phyloP scores from a whole-genome alignment of 2,113 vertebrate genomes.

The Pao palembangensis region DNA sequence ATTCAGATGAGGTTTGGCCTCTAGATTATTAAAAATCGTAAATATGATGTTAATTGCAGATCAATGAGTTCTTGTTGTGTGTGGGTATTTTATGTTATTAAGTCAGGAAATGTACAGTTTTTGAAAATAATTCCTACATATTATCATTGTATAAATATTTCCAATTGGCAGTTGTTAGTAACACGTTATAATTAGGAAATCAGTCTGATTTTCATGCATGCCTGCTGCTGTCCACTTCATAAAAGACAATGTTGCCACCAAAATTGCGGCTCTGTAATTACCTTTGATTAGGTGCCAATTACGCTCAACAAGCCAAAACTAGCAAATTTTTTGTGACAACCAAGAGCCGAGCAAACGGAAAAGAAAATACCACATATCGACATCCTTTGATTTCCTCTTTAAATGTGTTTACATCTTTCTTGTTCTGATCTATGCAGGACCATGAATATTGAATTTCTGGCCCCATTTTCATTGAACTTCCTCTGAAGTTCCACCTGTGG shows the following conservation, averaged over 20 bases:
- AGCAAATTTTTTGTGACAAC: slow-evolving; percentile 19
- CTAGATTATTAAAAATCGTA: neutral
- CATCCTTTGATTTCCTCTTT: slow-evolving; percentile 35
- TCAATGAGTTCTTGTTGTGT: no score
- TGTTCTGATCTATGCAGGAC: slow-evolving; percentile 34
- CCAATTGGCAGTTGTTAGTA: neutral
- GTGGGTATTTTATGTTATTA: slow-evolving; percentile 2
- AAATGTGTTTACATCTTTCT: slow-evolving; percentile 53
- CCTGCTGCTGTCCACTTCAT: neutral
- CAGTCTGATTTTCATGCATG: slow-evolving; percentile 1
- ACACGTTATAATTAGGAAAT: neutral
- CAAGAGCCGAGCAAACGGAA: slow-evolving; percentile 33
- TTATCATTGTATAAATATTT: neutral
- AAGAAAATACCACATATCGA: slow-evolving; percentile 51
- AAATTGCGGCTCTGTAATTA: slow-evolving; percentile 18
- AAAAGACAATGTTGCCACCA: slow-evolving; percentile 4
- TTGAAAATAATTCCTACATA: neutral
- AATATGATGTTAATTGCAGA: neutral
- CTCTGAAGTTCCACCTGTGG: slow-evolving; percentile 53
- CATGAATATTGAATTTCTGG: slow-evolving; percentile 45
- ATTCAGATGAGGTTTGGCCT: neutral
- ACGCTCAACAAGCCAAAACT: slow-evolving; percentile 21
- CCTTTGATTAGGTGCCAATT: slow-evolving; percentile 23
- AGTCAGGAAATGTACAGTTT: neutral
- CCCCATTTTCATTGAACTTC: slow-evolving; percentile 39